Conservation (phyloP, 2,888 invertebrate genomes). For the Ferdinandea cuprea region DNA sequence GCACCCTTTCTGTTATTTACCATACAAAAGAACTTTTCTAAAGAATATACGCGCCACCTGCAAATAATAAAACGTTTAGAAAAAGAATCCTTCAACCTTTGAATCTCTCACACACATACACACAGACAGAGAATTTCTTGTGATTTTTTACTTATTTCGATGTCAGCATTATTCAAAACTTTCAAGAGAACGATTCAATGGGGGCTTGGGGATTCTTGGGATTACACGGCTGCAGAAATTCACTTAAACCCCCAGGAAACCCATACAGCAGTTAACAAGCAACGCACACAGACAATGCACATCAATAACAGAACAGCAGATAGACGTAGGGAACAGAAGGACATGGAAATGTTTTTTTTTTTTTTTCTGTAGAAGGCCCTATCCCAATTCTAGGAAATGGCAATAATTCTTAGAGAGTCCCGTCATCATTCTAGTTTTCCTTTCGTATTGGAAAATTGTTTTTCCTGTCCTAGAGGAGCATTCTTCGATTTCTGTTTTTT, state of each 20-base stretch:
- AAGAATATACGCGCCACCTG: too few relatives aligned
- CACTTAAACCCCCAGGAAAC: conserved; percentile 55
- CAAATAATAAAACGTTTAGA: too few relatives aligned
- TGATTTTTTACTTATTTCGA: conserved; percentile 21
- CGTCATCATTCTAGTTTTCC: conserved; percentile 56
- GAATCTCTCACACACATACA: too few relatives aligned
- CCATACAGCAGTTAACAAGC: conserved; percentile 40
- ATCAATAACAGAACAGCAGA: conserved; percentile 55
- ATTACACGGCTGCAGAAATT: conserved; percentile 54
- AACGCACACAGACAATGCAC: conserved; percentile 34
- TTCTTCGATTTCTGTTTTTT: conserved; percentile 40
- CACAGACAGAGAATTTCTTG: conserved; percentile 3
- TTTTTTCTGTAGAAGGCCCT: background rate
- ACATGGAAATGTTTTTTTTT: conserved; percentile 3
- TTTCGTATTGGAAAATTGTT: conserved; percentile 29
- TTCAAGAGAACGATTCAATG: conserved; percentile 1
- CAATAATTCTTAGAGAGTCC: conserved; percentile 53
- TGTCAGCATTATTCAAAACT: conserved; percentile 52
- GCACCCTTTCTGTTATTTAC: too few relatives aligned
- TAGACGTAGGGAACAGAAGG: conserved; percentile 42
- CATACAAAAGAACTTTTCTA: too few relatives aligned
- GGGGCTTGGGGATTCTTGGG: conserved; percentile 8
- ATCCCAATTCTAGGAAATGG: conserved; percentile 35
- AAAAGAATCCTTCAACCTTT: too few relatives aligned
- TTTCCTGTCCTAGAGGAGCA: conserved; percentile 18